Base-by-base conservation (phyloP, 1,140 invertebrate species). In the Rhagoletis pomonella region DNA sequence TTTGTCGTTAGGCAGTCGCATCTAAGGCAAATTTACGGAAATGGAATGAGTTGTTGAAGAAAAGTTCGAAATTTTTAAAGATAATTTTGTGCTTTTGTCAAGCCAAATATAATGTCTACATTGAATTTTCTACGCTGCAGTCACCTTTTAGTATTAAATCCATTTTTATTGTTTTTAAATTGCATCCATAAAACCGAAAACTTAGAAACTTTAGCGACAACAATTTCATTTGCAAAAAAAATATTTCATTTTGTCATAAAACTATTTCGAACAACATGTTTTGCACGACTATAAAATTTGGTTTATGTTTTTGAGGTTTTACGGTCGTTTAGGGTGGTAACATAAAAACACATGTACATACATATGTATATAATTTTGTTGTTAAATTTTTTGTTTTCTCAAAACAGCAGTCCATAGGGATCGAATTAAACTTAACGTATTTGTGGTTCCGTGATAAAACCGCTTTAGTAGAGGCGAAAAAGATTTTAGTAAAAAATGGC, bases 111-210 rank as follows among this genome's bases (percentile, higher is more conserved):
- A 29, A 29, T 29, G 29, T 29, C 29, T 29, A 29, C 60, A 4
- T n/a, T 14, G 12, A 55, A 62, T 62, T 14, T 29, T 62, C 9
- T n/a, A 62, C 17, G 6, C 5, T 62, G 29, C 29, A 29, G 29
- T 29, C 29, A 29, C 29, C 60, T 14, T 10, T 55, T 0, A 5
- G 10, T 69, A 69, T 39, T 3, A 42, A 4, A 4, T 55, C 47
- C 4, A 6, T 10, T 81, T 81, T 81, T 81, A 81, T 81, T 81
- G 47, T 19, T 58, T 81, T 81, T 81, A 81, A 81, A 81, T 81
- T 81, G 47, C 9, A n/a, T 58, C 73, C 17, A 73, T 73, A 73
- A 73, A 73, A 47, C 3, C 39, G 39, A 73, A 73, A 73, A 73
- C 44, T 29, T 44, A 4, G 67, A 5, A 39, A 81, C 9, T 55